phyloP scores from a whole-genome alignment of 2,888 invertebrate species.

The Busseola fusca region DNA sequence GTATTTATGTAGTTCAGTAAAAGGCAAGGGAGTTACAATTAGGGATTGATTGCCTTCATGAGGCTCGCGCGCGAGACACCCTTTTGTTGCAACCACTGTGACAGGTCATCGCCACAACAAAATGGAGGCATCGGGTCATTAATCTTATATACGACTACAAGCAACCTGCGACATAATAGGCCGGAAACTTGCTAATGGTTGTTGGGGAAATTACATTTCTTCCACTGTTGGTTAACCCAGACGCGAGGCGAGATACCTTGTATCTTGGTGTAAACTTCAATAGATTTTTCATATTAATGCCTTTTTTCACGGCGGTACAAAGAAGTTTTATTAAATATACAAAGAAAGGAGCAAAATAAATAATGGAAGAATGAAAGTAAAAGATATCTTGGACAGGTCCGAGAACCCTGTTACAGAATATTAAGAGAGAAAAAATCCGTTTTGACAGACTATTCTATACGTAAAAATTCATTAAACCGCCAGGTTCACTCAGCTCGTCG shows the following conservation, averaged over 20 bases:
- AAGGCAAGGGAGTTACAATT: constrained; percentile 62
- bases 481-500: constrained; percentile 36
- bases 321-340: constrained; percentile 41
- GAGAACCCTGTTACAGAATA: constrained; percentile 27
- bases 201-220: constrained; percentile 82
- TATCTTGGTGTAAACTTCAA: constrained; percentile 65
- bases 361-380: constrained; percentile 51
- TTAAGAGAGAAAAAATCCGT: constrained; percentile 26
- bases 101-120: constrained; percentile 75
- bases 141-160: constrained; percentile 85
- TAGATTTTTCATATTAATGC: constrained; percentile 54
- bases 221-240: constrained; percentile 70
- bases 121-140: constrained; percentile 78
- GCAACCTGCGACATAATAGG: constrained; percentile 74
- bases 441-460: constrained; percentile 37
- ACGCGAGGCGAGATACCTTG: constrained; percentile 59
- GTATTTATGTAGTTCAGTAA: constrained; percentile 36
- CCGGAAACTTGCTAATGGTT: constrained; percentile 82
- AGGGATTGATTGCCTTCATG: constrained; percentile 68
- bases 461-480: constrained; percentile 43
- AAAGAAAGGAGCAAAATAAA: constrained; percentile 54
- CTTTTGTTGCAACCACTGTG: constrained; percentile 76
- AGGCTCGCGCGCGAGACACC: constrained; percentile 62
- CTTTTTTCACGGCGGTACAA: constrained; percentile 56
- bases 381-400: constrained; percentile 27